Conservation (phyloP, 2,888 invertebrate genomes). For the Drosophila yooni region DNA sequence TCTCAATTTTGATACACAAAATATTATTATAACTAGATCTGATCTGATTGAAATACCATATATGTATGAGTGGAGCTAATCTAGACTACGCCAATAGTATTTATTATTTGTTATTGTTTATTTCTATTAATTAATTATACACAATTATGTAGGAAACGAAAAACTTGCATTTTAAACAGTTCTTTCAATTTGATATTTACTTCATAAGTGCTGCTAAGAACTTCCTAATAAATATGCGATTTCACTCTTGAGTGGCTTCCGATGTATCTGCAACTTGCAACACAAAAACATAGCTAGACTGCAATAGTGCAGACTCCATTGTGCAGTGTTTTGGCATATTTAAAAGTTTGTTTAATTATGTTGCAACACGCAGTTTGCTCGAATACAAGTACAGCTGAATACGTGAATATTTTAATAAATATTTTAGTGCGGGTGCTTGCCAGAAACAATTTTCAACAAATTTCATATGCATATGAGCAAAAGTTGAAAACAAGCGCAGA, state of each 20-base stretch:
- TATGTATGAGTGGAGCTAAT: neutral
- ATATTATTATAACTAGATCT: neutral
- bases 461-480: slow-evolving; percentile 60
- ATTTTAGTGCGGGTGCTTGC: slow-evolving; percentile 54
- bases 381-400: neutral
- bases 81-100: too few relatives aligned
- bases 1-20: neutral
- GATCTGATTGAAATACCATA: neutral
- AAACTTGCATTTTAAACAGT: neutral
- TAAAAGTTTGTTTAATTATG: slow-evolving; percentile 58
- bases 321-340: slow-evolving; percentile 38
- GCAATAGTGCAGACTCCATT: slow-evolving; percentile 26
- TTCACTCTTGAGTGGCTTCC: neutral
- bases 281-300: slow-evolving; percentile 17
- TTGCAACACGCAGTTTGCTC: slow-evolving; percentile 27
- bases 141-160: neutral
- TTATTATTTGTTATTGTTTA: neutral
- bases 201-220: neutral
- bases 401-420: slow-evolving; percentile 69
- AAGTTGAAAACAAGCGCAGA: slow-evolving; percentile 65
- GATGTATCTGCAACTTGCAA: slow-evolving; percentile 1
- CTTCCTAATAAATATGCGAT: slow-evolving; percentile 4
- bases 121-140: neutral
- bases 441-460: slow-evolving; percentile 66
- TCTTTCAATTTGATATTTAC: neutral